These are phyloP conservation scores for Galaxea fascicularis DNA, from an alignment of 92 coral and sea anemone genomes.

Conservation along the genomic window DNA sequence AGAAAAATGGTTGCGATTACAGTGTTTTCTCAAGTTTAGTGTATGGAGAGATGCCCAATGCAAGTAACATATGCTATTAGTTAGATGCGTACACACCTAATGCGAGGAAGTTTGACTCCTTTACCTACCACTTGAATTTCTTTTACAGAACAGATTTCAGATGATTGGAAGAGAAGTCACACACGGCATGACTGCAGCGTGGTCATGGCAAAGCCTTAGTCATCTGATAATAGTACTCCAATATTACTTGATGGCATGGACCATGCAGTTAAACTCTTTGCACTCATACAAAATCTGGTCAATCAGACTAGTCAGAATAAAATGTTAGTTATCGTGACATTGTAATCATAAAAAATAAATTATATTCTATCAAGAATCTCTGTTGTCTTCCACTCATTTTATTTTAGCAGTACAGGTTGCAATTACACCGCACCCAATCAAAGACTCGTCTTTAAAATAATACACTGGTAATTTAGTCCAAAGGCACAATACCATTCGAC, in stretches of 20 bases:
- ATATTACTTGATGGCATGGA: neutral
- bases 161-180: neutral
- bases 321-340: neutral
- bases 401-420: neutral
- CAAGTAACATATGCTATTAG: conserved; percentile 35
- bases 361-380: neutral
- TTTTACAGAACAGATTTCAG: conserved; percentile 20
- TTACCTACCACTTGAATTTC: conserved; percentile 67
- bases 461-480: neutral
- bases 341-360: no score
- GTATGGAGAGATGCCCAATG: conserved; percentile 46
- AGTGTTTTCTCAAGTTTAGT: conserved; percentile 60
- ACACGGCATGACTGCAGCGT: no score
- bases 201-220: no score
- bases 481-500: conserved; percentile 43
- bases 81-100: conserved; percentile 68
- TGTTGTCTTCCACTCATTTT: neutral
- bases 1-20: conserved; percentile 56
- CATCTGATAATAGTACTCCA: conserved; percentile 10
- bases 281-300: neutral
- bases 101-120: conserved; percentile 58
- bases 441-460: neutral
- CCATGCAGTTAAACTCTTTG: neutral
- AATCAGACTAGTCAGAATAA: neutral
- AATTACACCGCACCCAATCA: neutral